phyloP scores from a whole-genome alignment of 2,113 vertebrate genomes.

The Ovis aries region ARS-UI_Ramb_v3.0 NC_056057.1:25807001-25807500 shows the following conservation, averaged over 20 bases:
- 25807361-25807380: not conserved
- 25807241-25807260: not conserved
- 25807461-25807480: not conserved
- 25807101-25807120: not conserved
- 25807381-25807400: not conserved
- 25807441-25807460: not conserved
- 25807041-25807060: not conserved
- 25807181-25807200: not conserved
- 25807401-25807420: not conserved
- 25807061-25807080: not conserved
- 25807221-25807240: not conserved
- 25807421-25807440: not conserved
- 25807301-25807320: not conserved
- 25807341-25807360: not conserved
- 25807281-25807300: not conserved
- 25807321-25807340: not conserved
- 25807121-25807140: not conserved
- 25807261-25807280: not conserved
- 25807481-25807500: not conserved
- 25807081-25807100: not conserved
- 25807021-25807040: not conserved
- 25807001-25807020: not conserved
- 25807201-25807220: not conserved
- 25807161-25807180: not conserved
- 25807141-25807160: not conserved